These are phyloP conservation scores for Anthopleura xanthogrammica DNA, from an alignment of 92 coral and sea anemone species.

Conservation along the genomic window DNA sequence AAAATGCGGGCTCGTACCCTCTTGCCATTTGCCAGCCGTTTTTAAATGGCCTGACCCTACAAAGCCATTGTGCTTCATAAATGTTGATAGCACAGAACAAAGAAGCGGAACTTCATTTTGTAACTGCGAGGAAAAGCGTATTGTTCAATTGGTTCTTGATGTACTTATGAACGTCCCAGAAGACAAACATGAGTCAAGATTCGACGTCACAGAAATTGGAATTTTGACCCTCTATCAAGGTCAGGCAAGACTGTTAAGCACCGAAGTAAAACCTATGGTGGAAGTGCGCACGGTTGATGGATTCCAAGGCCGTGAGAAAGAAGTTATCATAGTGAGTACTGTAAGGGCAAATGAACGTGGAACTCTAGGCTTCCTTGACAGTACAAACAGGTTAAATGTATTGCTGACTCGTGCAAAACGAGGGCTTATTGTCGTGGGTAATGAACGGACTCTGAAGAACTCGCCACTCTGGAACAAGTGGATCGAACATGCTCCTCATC, in stretches of 20 bases:
- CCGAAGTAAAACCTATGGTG: slow-evolving; percentile 26
- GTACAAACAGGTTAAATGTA: slow-evolving; percentile 83
- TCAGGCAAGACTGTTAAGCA: slow-evolving; percentile 2
- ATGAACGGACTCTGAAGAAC: slow-evolving; percentile 56
- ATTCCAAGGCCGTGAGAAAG: slow-evolving; percentile 97
- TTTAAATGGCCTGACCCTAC: slow-evolving; percentile 13
- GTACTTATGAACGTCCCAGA: slow-evolving; percentile 5
- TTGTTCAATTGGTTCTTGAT: slow-evolving; percentile 3
- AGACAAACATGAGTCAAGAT: not conserved
- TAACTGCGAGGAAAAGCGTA: not conserved
- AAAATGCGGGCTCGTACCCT: slow-evolving; percentile 16
- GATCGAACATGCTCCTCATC: slow-evolving; percentile 50
- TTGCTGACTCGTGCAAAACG: slow-evolving; percentile 90
- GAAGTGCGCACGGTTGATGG: slow-evolving; percentile 96
- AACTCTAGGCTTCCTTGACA: slow-evolving; percentile 63
- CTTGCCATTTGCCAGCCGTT: slow-evolving; percentile 20
- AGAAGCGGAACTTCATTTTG: slow-evolving; percentile 18
- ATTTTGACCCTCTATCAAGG: slow-evolving; percentile 19
- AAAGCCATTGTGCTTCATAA: slow-evolving; percentile 19
- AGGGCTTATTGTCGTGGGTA: slow-evolving; percentile 74
- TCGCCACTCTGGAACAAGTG: slow-evolving; percentile 61
- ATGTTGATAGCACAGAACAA: slow-evolving; percentile 16
- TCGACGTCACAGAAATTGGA: slow-evolving; percentile 12
- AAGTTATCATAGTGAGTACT: slow-evolving; percentile 78
- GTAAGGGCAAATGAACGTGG: slow-evolving; percentile 66